Evolutionary conservation across 2,888 invertebrate species (phyloP).

Genomic region (Thyatira batis): DNA sequence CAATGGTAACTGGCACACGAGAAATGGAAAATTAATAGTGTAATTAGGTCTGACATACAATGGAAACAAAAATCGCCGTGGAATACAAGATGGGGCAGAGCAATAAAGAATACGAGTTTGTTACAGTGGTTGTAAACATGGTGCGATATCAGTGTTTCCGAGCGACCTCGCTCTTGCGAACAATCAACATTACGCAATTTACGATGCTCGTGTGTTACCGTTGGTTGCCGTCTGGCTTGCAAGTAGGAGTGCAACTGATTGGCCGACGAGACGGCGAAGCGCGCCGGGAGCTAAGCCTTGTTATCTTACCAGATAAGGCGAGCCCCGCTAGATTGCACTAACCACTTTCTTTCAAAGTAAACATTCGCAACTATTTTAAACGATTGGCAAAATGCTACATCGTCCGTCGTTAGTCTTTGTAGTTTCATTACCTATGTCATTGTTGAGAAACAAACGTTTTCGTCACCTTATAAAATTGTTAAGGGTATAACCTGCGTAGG

Average conservation of each 20-base stretch:
- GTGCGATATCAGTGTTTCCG: conserved; percentile 11
- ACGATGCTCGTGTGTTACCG: conserved; percentile 19
- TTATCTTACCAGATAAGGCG: conserved; percentile 39
- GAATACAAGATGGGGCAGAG: neutral
- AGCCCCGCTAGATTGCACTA: conserved; percentile 31
- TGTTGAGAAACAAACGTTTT: neutral
- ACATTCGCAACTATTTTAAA: conserved; percentile 24
- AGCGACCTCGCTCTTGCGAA: conserved; percentile 38
- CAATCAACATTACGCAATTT: conserved; percentile 33
- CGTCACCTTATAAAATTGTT: neutral
- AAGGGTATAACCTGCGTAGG: neutral
- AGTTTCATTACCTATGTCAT: neutral
- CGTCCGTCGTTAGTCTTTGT: conserved; percentile 15
- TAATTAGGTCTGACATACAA: neutral
- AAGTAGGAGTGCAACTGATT: conserved; percentile 9
- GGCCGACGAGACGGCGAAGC: conserved; percentile 11
- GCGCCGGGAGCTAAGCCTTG: conserved; percentile 14
- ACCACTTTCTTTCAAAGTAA: conserved; percentile 44
- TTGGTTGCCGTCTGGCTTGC: conserved; percentile 4
- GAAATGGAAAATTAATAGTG: too few species aligned
- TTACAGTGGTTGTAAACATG: neutral
- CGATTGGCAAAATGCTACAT: conserved; percentile 32
- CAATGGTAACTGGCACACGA: too few species aligned
- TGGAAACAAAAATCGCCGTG: neutral
- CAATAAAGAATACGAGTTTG: neutral